Conservation (phyloP, 2,797 vertebrate genomes). For the Hozukius guyotensis region DNA sequence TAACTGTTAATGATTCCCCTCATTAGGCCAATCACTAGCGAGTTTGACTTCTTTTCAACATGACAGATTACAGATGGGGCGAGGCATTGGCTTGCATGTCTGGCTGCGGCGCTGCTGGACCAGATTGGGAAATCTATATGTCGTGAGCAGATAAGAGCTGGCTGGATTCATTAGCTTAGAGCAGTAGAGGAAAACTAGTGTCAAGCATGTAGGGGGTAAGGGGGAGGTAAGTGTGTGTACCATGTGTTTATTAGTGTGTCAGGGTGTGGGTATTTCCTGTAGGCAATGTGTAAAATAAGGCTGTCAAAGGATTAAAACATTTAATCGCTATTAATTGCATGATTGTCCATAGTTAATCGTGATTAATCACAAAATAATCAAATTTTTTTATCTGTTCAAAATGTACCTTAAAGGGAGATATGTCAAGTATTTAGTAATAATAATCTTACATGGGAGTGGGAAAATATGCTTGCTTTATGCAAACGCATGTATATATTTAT, state of each 20-base stretch:
- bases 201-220: neutral
- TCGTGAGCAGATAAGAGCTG: slow-evolving; percentile 59
- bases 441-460: too few species aligned
- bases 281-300: neutral
- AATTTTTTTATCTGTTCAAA: too few species aligned
- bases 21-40: slow-evolving; percentile 61
- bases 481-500: too few species aligned
- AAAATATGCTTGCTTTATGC: too few species aligned
- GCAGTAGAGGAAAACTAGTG: slow-evolving; percentile 34
- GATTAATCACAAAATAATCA: too few species aligned
- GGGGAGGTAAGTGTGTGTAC: neutral
- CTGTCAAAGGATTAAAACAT: too few species aligned
- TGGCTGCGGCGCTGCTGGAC: slow-evolving; percentile 37
- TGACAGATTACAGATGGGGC: slow-evolving; percentile 69
- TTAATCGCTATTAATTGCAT: too few species aligned
- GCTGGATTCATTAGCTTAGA: slow-evolving; percentile 60
- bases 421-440: too few species aligned
- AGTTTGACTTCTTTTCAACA: slow-evolving; percentile 65
- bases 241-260: neutral
- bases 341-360: neutral
- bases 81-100: slow-evolving; percentile 39
- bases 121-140: slow-evolving; percentile 66
- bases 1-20: slow-evolving; percentile 67
- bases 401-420: too few species aligned
- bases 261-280: neutral